A percentile compares a stretch with the other conserved stretches of the same genome.
phyloP scores from a whole-genome alignment of 2,113 vertebrate genomes.

The Anguilla japonica region DNA sequence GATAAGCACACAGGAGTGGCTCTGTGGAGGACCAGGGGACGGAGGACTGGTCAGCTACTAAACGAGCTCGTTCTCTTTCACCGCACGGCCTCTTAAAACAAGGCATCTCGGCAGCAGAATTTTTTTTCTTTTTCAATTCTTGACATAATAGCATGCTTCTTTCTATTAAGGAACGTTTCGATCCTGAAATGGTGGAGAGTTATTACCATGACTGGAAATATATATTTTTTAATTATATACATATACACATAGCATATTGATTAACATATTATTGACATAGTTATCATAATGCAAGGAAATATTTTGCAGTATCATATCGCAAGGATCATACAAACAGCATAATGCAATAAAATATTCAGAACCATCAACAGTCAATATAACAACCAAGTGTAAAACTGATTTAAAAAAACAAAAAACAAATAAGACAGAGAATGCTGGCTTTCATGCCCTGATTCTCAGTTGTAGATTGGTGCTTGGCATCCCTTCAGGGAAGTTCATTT shows the following conservation, averaged over 20 bases:
- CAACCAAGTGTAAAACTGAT: background rate
- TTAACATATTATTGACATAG: too few relatives aligned
- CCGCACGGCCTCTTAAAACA: constrained; percentile 15
- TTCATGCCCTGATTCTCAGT: constrained; percentile 61
- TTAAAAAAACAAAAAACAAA: background rate
- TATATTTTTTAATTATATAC: too few relatives aligned
- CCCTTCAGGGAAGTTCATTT: constrained; percentile 71
- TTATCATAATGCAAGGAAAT: background rate
- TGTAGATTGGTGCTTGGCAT: constrained; percentile 59
- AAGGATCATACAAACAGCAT: too few relatives aligned
- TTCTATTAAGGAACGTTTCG: background rate
- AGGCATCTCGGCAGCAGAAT: constrained; percentile 3
- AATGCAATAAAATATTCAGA: too few relatives aligned
- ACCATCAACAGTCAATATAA: background rate
- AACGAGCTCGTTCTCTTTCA: constrained; percentile 17
- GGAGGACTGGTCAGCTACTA: constrained; percentile 26
- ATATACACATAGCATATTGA: too few relatives aligned
- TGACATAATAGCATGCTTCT: constrained; percentile 16
- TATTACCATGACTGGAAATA: background rate
- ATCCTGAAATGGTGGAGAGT: background rate
- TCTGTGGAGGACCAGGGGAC: constrained; percentile 23
- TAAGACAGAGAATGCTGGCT: constrained; percentile 58
- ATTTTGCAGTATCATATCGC: background rate
- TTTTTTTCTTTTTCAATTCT: background rate
- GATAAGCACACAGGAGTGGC: constrained; percentile 25